Evolutionary conservation across 1,140 invertebrate species (phyloP).

Genomic region (Carcinoscorpius rotundicauda): DNA sequence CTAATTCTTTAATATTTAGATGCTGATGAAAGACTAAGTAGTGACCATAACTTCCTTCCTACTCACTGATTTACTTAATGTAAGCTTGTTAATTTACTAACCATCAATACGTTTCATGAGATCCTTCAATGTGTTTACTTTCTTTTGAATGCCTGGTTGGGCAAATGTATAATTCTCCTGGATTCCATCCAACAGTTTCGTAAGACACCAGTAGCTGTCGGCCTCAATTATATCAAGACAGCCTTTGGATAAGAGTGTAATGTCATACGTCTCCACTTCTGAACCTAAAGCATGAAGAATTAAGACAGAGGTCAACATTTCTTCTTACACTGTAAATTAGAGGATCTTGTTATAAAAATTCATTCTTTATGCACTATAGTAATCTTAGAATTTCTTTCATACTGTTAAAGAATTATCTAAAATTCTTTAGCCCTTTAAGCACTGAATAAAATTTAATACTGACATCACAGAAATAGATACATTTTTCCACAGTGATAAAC

Average conservation of each 20-base stretch:
- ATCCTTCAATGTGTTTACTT: slow-evolving; percentile 78
- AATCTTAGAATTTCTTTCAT: too few relatives aligned
- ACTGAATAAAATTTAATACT: too few relatives aligned
- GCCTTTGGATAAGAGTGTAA: slow-evolving; percentile 60
- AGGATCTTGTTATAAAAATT: too few relatives aligned
- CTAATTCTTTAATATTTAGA: slow-evolving; percentile 1
- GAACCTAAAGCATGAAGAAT: slow-evolving; percentile 40
- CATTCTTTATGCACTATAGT: too few relatives aligned
- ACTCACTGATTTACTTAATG: too few relatives aligned
- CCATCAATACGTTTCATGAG: slow-evolving; percentile 91
- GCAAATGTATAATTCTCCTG: slow-evolving; percentile 99
- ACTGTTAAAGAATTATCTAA: too few relatives aligned
- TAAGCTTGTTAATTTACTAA: too few relatives aligned
- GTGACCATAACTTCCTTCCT: too few relatives aligned
- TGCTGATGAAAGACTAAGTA: background rate
- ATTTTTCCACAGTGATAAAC: too few relatives aligned
- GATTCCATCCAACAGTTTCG: slow-evolving; percentile 95
- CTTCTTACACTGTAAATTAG: too few relatives aligned
- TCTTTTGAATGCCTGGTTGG: slow-evolving; percentile 96
- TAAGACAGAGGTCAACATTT: background rate
- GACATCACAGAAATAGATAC: too few relatives aligned
- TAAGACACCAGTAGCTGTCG: slow-evolving; percentile 98
- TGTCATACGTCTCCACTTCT: slow-evolving; percentile 77
- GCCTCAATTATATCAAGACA: slow-evolving; percentile 83
- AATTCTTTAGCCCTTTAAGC: too few relatives aligned